A percentile compares a stretch with the other conserved stretches of the same genome.
These are phyloP conservation scores for Tokudaia muenninki DNA, from an alignment of 2,797 vertebrate species.

Conservation along the genomic window DNA sequence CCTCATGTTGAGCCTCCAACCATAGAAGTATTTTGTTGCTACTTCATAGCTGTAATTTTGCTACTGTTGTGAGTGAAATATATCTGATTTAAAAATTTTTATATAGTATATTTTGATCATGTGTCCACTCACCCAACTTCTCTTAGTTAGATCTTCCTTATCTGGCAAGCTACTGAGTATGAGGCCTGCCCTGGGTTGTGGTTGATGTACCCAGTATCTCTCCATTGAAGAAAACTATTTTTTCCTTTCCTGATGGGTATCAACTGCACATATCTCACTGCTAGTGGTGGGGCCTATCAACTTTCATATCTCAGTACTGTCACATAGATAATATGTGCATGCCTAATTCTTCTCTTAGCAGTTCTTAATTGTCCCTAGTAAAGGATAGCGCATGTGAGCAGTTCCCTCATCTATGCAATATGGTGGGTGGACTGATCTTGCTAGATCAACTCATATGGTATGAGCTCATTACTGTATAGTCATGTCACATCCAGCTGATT, in stretches of 20 bases:
- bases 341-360: neutral
- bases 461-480: no score
- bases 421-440: neutral
- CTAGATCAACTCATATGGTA: neutral
- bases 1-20: neutral
- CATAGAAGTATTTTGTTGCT: neutral
- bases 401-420: neutral
- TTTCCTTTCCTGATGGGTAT: neutral
- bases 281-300: neutral
- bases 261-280: neutral
- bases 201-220: no score
- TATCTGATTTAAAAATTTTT: neutral
- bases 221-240: neutral
- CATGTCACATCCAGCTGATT: no score
- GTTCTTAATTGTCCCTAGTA: neutral
- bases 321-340: neutral
- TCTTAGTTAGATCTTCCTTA: neutral
- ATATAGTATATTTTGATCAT: neutral
- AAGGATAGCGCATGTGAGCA: no score
- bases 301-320: neutral
- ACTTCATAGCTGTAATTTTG: neutral
- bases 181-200: fast-evolving
- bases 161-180: neutral
- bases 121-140: neutral
- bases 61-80: neutral